Base-by-base conservation (phyloP, 1,140 invertebrate species). In the Lanistes nyassanus region DNA sequence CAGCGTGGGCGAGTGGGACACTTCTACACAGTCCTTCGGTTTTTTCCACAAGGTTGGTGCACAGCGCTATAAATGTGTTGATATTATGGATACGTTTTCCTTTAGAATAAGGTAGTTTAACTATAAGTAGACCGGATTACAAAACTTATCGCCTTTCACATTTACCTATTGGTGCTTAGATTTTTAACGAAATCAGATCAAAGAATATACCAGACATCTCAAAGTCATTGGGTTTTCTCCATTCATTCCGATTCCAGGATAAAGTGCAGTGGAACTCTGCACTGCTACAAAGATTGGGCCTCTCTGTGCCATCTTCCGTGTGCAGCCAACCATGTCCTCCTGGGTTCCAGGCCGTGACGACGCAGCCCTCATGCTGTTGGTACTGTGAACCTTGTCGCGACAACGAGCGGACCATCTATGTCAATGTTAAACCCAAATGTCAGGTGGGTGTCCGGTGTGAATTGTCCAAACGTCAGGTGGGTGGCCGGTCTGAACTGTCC, bases 361-460 rank as follows among this genome's bases (percentile, higher is more conserved):
- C 39, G 1, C 60, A 74, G 55, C 58, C 60, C n/a, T 56, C 65
- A 13, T 83, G 82, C 47, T 83, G 82, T 66, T 83, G 80, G 80
- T 34, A 68, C 34, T 83, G 82, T 60, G 60, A 74, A 29, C 21
- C 64, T 16, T 83, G 82, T 65, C 53, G 67, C 0, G 65, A 64
- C 13, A 83, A 83, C 71, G 79, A 84, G 58, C 76, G 71, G 42
- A 79, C 80, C 3, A 73, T 75, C 2, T 16, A 13, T 16, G 0
- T 6, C 5, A 47, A 47, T 6, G 9, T 6, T 19, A 0, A 65
- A 29, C 9, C n/a, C 9, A 7, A 36, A 19, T 23, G 11, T 65
- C n/a, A n/a, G n/a, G n/a, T n/a, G n/a, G n/a, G n/a, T n/a, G n/a
- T n/a, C n/a, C n/a, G n/a, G n/a, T n/a, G n/a, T n/a, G n/a, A n/a